Evolutionary conservation across 2,797 vertebrate species (phyloP), one percentile per base, ranked within the genome.

Genomic region (Muraenolepis orangiensis): DNA sequence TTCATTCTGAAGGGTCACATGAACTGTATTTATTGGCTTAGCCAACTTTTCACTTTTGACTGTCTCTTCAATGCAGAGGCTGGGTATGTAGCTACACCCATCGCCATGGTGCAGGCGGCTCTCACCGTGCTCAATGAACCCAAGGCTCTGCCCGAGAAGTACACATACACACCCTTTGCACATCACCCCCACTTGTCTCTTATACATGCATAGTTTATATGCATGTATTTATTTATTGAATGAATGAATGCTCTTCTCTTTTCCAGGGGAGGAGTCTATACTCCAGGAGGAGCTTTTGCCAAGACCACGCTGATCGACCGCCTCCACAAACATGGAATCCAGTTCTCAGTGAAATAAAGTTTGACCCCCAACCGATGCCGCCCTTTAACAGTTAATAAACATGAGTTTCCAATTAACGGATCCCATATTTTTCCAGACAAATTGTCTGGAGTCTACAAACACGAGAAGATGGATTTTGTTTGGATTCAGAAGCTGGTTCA

Each of bases 61-160:
- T 67, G 8, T 74, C 23, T 32, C 26, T 76, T 46, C 51, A 82
- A 0, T 72, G 66, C 86, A 99, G 98, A 99, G 83, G 87, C 87
- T 78, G 97, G 91, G 51, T 98, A 98, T 34, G 86, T 98, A 75
- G 88, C 96, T 69, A 99, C 98, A 0, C 93, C 98, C 71, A 96
- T 98, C 69, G 92, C 92, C 72, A 96, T 99, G 96, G 98, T 99
- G 34, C 98, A 99, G 78, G 95, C 95, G 31, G 96, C 91, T 73
- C 71, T 98, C 2, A 95, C 96, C 14, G 88, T 99, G 78, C 93
- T 99, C 70, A 95, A 93, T 1, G 98, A 99, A 74, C 38, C 87
- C 16, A 71, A 89, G n/a, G 88, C 85, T 66, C 90, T 99, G 86
- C 98, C 98, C 57, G 93, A 95, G 84, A 85, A 20, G 98, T 99